phyloP scores from a whole-genome alignment of 2,113 vertebrate species.

The Ctenodactylus gundi region DNA sequence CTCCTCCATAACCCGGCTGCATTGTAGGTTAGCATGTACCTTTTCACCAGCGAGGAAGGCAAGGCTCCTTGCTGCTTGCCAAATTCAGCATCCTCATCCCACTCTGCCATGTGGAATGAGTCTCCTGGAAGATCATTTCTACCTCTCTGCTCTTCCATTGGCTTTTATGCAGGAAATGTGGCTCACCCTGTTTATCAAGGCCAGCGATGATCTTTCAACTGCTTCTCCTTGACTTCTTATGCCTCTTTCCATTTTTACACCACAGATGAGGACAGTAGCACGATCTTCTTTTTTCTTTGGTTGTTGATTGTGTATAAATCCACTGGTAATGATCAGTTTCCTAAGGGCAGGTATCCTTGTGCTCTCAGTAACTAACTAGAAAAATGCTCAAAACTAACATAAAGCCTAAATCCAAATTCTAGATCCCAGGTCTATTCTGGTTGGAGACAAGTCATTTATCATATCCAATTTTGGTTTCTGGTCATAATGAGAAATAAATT shows the following conservation, averaged over 20 bases:
- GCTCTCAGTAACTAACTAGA: not conserved
- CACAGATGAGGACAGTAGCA: not conserved
- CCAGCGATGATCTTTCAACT: not conserved
- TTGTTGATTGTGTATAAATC: not conserved
- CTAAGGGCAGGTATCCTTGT: not conserved
- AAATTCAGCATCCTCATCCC: not conserved
- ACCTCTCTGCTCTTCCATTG: not conserved
- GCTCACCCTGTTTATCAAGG: not conserved
- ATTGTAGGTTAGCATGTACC: not conserved
- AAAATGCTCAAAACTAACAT: not conserved
- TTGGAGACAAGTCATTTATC: not conserved
- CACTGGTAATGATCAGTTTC: not conserved
- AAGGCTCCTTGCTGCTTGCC: not conserved
- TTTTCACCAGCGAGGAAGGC: not conserved
- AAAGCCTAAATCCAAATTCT: not conserved
- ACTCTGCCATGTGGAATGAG: not conserved
- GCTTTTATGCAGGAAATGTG: not conserved
- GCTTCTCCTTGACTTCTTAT: not conserved
- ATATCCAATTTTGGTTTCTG: not conserved
- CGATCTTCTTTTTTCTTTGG: not conserved
- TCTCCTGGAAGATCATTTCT: not conserved
- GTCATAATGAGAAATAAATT: slow-evolving; percentile 24
- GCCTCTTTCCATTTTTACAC: not conserved
- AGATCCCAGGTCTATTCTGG: not conserved
- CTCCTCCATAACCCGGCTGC: not conserved